Conservation (phyloP, 2,113 vertebrate species). For the Eulacestoma nigropectus region DNA sequence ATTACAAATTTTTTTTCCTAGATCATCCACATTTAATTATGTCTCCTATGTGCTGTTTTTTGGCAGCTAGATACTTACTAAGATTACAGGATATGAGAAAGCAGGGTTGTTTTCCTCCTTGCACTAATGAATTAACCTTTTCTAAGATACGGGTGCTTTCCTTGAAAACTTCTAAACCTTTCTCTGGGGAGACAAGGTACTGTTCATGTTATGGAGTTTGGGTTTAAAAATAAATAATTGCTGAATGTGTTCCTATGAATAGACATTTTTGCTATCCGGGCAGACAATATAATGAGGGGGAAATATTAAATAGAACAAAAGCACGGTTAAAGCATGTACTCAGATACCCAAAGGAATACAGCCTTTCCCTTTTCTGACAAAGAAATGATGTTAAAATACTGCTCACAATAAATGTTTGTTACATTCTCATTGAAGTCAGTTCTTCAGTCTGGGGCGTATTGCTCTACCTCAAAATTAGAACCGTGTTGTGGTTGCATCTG, state of each 20-base stretch:
- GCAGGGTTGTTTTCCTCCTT: background rate
- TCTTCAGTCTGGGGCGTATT: background rate
- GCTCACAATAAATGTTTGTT: background rate
- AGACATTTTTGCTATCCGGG: background rate
- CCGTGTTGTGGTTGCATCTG: fast-evolving
- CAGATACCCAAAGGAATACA: background rate
- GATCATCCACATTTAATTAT: background rate
- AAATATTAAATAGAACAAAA: background rate
- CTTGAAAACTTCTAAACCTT: background rate
- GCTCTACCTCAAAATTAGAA: background rate
- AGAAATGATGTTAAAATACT: background rate
- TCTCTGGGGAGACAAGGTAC: background rate
- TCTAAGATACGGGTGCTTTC: background rate
- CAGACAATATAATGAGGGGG: background rate
- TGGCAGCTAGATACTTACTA: background rate
- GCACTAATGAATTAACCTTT: background rate
- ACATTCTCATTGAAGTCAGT: background rate
- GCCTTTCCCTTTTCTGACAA: background rate
- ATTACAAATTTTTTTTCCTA: background rate
- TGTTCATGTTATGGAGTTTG: background rate
- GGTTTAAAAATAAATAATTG: background rate
- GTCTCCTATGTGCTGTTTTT: background rate
- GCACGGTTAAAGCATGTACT: fast-evolving
- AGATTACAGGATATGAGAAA: background rate
- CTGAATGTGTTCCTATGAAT: background rate